phyloP scores from a whole-genome alignment of 2,797 vertebrate genomes.

The Cynopterus sphinx region DNA sequence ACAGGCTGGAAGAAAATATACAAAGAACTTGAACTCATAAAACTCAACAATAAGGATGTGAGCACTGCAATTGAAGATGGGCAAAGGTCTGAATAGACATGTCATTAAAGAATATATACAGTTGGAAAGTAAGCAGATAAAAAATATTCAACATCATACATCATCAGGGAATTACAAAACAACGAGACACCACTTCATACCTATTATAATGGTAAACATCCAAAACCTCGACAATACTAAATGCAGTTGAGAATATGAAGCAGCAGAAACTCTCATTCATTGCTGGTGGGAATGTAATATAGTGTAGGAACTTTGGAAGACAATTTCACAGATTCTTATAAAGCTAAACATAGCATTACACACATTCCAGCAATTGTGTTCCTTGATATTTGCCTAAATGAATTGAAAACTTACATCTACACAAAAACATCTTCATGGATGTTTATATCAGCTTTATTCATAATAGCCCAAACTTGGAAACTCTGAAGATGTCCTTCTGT shows the following conservation, averaged over 20 bases:
- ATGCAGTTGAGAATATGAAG: too few species aligned
- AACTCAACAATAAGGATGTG: background rate
- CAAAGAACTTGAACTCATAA: background rate
- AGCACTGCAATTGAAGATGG: background rate
- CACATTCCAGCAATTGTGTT: background rate
- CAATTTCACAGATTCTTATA: background rate
- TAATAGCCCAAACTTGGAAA: background rate
- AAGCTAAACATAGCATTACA: background rate
- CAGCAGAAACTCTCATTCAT: too few species aligned
- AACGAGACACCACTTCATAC: background rate
- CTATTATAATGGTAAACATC: too few species aligned
- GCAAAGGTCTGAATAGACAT: background rate
- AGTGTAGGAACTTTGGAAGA: background rate
- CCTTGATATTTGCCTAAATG: background rate
- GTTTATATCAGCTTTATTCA: background rate
- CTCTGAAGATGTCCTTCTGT: background rate
- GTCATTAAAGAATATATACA: background rate
- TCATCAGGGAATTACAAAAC: background rate
- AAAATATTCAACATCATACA: background rate
- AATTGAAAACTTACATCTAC: background rate
- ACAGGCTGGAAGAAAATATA: background rate
- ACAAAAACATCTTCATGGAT: background rate
- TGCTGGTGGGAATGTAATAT: background rate
- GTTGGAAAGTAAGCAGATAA: background rate
- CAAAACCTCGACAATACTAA: too few species aligned